Percentiles rank a stretch among this genome's conserved stretches.
Evolutionary conservation across 2,113 vertebrate species (phyloP).

Genomic region (Callionymus lyra): DNA sequence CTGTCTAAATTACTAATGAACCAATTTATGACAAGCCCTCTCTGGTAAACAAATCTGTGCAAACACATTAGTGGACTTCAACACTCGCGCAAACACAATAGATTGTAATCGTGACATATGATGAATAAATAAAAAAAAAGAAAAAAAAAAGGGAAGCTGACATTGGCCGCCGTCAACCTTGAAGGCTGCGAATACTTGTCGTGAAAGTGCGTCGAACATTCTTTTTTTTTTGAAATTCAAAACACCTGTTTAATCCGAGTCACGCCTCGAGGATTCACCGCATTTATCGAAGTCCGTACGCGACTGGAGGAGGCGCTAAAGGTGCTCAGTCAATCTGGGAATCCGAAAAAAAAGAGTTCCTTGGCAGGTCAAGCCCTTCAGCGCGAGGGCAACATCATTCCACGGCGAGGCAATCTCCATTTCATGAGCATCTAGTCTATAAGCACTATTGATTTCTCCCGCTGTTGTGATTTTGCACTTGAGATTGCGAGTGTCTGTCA

Average conservation of each 20-base stretch:
- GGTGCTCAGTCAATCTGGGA: constrained; percentile 17
- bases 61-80: constrained; percentile 24
- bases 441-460: constrained; percentile 66
- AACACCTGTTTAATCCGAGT: constrained; percentile 30
- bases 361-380: constrained; percentile 8
- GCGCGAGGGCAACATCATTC: constrained; percentile 39
- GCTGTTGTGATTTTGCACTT: constrained; percentile 33
- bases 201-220: not conserved
- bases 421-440: constrained; percentile 56
- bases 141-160: constrained; percentile 4
- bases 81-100: constrained; percentile 8
- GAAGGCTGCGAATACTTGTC: not conserved
- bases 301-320: constrained; percentile 11
- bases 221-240: constrained; percentile 2
- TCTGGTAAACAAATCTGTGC: constrained; percentile 29
- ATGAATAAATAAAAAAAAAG: constrained; percentile 3
- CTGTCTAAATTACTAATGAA: constrained; percentile 33
- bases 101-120: constrained; percentile 6
- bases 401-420: constrained; percentile 46
- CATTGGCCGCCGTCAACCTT: constrained; percentile 25
- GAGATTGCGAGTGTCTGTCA: constrained; percentile 22
- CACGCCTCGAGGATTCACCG: constrained; percentile 3
- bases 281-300: constrained; percentile 16
- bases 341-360: constrained; percentile 34
- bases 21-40: constrained; percentile 20